These are phyloP conservation scores for Oscheius myriophilus DNA, from an alignment of 2,888 invertebrate species.

Conservation along the genomic window DNA sequence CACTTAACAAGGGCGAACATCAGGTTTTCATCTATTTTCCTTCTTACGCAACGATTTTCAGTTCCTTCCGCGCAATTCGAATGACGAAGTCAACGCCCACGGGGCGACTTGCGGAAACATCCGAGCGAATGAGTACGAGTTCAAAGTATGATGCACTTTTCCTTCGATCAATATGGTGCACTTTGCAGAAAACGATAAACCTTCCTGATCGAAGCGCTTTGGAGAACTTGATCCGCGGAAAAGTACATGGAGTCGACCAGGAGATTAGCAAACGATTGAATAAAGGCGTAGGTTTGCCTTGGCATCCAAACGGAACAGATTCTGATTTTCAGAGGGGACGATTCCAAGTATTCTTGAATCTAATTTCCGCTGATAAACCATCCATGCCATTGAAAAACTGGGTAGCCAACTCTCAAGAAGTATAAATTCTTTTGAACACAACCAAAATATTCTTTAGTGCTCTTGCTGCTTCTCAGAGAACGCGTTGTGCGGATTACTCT, in stretches of 20 bases:
- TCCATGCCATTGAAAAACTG: slow-evolving; percentile 63
- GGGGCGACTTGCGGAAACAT: slow-evolving; percentile 44
- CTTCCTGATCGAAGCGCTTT: slow-evolving; percentile 58
- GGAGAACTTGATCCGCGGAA: slow-evolving; percentile 63
- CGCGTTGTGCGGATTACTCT: slow-evolving; percentile 30
- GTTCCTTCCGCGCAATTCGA: slow-evolving; percentile 35
- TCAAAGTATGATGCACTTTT: slow-evolving; percentile 35
- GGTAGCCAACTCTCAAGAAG: slow-evolving; percentile 65
- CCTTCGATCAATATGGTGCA: slow-evolving; percentile 4
- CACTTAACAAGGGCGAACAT: slow-evolving; percentile 54
- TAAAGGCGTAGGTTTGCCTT: slow-evolving; percentile 28
- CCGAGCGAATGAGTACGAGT: slow-evolving; percentile 45
- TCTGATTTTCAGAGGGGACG: slow-evolving; percentile 62
- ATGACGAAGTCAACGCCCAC: slow-evolving; percentile 30
- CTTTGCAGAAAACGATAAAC: slow-evolving; percentile 47
- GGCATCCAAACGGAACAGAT: slow-evolving; percentile 1
- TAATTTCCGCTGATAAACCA: slow-evolving; percentile 65
- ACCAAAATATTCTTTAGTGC: background rate
- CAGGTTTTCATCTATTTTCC: slow-evolving; percentile 17
- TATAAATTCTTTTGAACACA: slow-evolving; percentile 12
- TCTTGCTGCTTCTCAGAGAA: slow-evolving; percentile 12
- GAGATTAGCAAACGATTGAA: slow-evolving; percentile 66
- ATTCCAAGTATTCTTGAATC: slow-evolving; percentile 69
- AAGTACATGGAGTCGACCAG: slow-evolving; percentile 67
- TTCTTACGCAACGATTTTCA: slow-evolving; percentile 21